A percentile compares a stretch with the other conserved stretches of the same genome.
phyloP scores from a whole-genome alignment of 2,888 invertebrate genomes.

The Erannis defoliaria region DNA sequence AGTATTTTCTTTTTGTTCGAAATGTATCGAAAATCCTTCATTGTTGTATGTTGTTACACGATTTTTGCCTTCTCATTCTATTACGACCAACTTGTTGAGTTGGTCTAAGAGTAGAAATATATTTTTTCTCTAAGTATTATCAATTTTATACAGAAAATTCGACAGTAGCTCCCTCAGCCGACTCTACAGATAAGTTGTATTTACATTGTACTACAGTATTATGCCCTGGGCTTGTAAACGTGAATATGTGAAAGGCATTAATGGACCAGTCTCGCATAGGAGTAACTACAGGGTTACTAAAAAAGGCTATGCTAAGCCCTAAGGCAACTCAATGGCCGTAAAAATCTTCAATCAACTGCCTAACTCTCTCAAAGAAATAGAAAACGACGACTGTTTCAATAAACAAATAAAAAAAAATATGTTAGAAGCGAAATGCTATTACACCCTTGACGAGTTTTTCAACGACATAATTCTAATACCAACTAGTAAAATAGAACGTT shows the following conservation, averaged over 20 bases:
- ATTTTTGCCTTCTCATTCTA: not conserved
- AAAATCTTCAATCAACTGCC: too few species aligned
- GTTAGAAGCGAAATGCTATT: too few species aligned
- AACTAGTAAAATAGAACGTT: too few species aligned
- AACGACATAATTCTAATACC: too few species aligned
- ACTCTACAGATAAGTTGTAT: not conserved
- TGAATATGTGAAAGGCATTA: conserved; percentile 14
- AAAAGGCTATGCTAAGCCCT: not conserved
- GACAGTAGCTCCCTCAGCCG: not conserved
- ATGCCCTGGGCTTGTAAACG: not conserved
- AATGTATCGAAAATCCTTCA: not conserved
- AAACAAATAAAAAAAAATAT: too few species aligned
- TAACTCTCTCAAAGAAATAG: too few species aligned
- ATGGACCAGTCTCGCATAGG: conserved; percentile 12
- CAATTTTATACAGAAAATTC: not conserved
- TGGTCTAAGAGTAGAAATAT: not conserved
- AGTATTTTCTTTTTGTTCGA: not conserved
- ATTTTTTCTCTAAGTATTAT: not conserved
- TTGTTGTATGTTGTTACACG: too few species aligned
- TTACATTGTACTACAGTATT: not conserved
- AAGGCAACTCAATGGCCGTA: too few species aligned
- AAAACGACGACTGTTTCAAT: too few species aligned
- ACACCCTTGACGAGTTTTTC: too few species aligned
- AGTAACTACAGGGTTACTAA: not conserved
- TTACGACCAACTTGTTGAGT: not conserved